Conservation (phyloP, 2,888 invertebrate genomes). For the Ophion slaviceki region DNA sequence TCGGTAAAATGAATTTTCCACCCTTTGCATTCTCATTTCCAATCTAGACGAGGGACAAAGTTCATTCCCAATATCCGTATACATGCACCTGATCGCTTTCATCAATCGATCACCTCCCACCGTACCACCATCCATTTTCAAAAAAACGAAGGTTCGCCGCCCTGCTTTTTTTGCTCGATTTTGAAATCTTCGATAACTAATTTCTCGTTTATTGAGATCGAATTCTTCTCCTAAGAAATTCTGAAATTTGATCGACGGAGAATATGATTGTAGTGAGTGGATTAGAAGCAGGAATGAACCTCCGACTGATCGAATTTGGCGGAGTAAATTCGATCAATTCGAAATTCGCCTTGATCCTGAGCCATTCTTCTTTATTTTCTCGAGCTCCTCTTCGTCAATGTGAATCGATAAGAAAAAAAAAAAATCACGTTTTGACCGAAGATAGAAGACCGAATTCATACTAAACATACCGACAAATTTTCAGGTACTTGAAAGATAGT, state of each 20-base stretch:
- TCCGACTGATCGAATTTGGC: too few species aligned
- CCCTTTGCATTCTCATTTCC: constrained; percentile 2
- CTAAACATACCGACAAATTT: too few species aligned
- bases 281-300: too few species aligned
- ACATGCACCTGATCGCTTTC: background rate
- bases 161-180: background rate
- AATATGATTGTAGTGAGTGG: too few species aligned
- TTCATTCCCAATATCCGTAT: constrained; percentile 8
- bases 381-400: too few species aligned
- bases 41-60: background rate
- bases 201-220: background rate
- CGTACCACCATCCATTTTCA: background rate
- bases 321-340: too few species aligned
- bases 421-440: too few species aligned
- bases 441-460: too few species aligned
- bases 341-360: too few species aligned
- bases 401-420: too few species aligned
- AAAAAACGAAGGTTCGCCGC: background rate
- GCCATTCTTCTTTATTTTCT: too few species aligned
- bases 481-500: too few species aligned
- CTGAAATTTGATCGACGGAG: background rate
- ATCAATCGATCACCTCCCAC: constrained; percentile 14
- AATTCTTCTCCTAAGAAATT: background rate
- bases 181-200: background rate
- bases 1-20: constrained; percentile 47